Conservation (phyloP, 2,888 invertebrate species). For the Netelia fuscicornis region DNA sequence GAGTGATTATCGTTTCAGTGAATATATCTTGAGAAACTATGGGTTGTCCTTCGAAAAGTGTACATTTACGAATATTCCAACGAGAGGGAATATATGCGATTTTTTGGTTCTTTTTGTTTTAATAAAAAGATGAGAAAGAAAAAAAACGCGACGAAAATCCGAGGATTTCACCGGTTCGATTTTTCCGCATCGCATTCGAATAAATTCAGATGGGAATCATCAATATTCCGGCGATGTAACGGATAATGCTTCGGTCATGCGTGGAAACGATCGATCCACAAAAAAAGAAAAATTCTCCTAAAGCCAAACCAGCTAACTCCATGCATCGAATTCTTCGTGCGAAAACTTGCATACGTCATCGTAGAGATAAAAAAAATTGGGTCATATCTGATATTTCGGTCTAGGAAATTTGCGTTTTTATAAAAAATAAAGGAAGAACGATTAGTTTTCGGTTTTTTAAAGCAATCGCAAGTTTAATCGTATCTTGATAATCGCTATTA, state of each 20-base stretch:
- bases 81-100: too few species aligned
- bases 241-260: slow-evolving; percentile 66
- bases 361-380: not conserved
- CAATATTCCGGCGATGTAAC: slow-evolving; percentile 58
- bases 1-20: slow-evolving; percentile 35
- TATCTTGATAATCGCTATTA: not conserved
- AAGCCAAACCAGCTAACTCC: not conserved
- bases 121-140: not conserved
- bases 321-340: slow-evolving; percentile 24
- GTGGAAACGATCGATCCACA: slow-evolving; percentile 66
- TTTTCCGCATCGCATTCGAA: slow-evolving; percentile 7
- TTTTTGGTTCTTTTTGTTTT: not conserved
- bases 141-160: not conserved
- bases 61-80: not conserved
- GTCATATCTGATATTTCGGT: not conserved
- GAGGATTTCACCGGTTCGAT: not conserved
- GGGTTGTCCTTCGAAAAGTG: not conserved
- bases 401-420: too few species aligned
- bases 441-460: too few species aligned
- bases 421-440: too few species aligned
- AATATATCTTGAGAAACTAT: not conserved
- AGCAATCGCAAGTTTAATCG: too few species aligned
- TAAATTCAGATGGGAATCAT: slow-evolving; percentile 48
- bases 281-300: slow-evolving; percentile 31
- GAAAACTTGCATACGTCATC: slow-evolving; percentile 22